Percentiles rank a stretch among this genome's conserved stretches.
These are phyloP conservation scores for Metellina segmentata DNA, from an alignment of 2,888 invertebrate genomes.

Conservation along the genomic window DNA sequence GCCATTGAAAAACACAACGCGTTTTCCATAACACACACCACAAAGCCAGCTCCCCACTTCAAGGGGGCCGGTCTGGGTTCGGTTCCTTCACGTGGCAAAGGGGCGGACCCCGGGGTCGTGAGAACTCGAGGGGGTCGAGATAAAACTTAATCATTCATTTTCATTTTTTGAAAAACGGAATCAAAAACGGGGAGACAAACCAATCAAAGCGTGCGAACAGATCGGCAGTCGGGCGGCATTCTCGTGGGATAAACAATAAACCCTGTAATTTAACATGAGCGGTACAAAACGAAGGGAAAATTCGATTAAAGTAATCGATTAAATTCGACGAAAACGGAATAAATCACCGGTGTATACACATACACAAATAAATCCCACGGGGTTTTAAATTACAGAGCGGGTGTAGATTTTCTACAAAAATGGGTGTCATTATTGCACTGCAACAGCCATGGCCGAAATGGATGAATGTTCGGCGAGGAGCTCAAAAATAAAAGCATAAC, in stretches of 20 bases:
- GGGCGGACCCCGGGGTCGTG: conserved; percentile 44
- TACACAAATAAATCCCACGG: not conserved
- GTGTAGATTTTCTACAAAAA: too few relatives aligned
- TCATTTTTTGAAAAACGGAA: conserved; percentile 9
- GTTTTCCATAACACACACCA: not conserved
- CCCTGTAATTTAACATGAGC: not conserved
- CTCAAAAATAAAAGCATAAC: too few relatives aligned
- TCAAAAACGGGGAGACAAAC: not conserved
- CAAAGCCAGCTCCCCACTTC: not conserved
- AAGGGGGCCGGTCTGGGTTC: conserved; percentile 9
- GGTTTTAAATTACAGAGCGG: not conserved
- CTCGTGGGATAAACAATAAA: not conserved
- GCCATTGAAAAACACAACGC: not conserved
- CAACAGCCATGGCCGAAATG: too few relatives aligned
- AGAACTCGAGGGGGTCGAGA: conserved; percentile 20
- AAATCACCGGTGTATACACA: not conserved
- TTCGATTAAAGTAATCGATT: not conserved
- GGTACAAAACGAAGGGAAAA: not conserved
- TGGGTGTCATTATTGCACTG: too few relatives aligned
- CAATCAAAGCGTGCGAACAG: not conserved
- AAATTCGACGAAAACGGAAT: not conserved
- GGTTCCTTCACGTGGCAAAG: conserved; percentile 8
- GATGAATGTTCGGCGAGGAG: too few relatives aligned
- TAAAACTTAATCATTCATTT: conserved; percentile 53
- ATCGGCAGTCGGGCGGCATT: not conserved